A percentile compares a stretch with the other conserved stretches of the same genome.
These are phyloP conservation scores for Holothuria scabra DNA, from an alignment of 53 echinoderm and acorn worm species.

Conservation along the genomic window DNA sequence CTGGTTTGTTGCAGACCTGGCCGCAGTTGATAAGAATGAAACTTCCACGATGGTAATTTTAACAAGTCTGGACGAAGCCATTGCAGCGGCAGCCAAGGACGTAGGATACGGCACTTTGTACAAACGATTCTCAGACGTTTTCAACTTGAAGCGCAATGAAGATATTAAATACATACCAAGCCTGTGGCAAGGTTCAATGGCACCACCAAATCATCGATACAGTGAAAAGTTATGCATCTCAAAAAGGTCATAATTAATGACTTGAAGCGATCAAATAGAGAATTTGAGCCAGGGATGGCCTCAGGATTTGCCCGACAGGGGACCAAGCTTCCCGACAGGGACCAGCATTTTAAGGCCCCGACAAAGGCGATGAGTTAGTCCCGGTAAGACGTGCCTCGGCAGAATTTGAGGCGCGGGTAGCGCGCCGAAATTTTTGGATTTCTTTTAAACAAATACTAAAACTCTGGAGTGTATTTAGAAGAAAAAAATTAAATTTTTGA, in stretches of 20 bases:
- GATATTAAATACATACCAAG: constrained; percentile 39
- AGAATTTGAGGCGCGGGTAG: no score
- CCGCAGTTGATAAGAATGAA: constrained; percentile 31
- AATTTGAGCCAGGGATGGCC: no score
- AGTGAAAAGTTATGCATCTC: constrained; percentile 21
- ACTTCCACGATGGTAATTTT: not conserved
- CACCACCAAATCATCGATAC: constrained; percentile 44
- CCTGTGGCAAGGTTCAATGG: constrained; percentile 30
- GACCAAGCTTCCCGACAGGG: no score
- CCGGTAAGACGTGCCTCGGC: no score
- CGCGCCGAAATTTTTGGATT: no score
- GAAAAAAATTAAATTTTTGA: no score
- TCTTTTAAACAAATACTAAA: no score
- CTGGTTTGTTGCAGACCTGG: constrained; percentile 28
- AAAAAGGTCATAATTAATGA: constrained; percentile 5
- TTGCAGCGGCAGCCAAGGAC: constrained; percentile 11
- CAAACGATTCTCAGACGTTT: constrained; percentile 33
- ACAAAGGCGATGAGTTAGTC: no score
- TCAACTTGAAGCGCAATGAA: constrained; percentile 34
- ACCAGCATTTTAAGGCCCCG: no score
- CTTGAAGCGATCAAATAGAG: constrained; percentile 1
- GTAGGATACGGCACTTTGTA: constrained; percentile 18
- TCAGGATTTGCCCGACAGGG: no score
- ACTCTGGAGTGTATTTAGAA: no score
- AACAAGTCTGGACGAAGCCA: constrained; percentile 18